phyloP scores from a whole-genome alignment of 1,140 invertebrate genomes.

The Diploscapter pachys region DNA sequence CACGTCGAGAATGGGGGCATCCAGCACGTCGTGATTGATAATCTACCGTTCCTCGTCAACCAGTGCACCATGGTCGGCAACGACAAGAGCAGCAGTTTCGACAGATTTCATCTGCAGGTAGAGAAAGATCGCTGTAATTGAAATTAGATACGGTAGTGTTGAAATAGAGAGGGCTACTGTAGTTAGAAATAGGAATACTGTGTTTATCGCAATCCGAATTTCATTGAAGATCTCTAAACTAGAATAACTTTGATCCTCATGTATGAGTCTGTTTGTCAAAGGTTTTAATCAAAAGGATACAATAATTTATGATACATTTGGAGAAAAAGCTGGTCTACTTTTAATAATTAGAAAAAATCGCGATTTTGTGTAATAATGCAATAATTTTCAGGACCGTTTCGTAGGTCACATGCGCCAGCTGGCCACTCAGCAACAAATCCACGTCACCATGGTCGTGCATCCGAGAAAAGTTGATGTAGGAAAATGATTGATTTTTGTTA shows the following conservation, averaged over 20 bases:
- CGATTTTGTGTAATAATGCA: no score
- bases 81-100: conserved; percentile 43
- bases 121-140: neutral
- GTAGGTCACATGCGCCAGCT: conserved; percentile 82
- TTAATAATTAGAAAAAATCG: no score
- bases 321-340: no score
- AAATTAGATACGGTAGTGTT: neutral
- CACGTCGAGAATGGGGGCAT: conserved; percentile 61
- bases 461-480: conserved; percentile 73
- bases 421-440: conserved; percentile 84
- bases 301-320: no score
- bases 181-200: no score
- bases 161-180: no score
- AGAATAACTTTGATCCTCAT: no score
- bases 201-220: no score
- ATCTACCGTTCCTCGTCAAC: conserved; percentile 80
- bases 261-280: no score
- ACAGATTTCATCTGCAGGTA: conserved; percentile 47
- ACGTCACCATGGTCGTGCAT: conserved; percentile 94
- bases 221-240: no score
- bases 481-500: conserved; percentile 19
- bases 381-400: conserved; percentile 74
- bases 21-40: conserved; percentile 92
- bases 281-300: no score
- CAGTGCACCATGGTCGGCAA: conserved; percentile 45